Conservation (phyloP, 2,113 vertebrate genomes). For the Kryptolebias marmoratus region DNA sequence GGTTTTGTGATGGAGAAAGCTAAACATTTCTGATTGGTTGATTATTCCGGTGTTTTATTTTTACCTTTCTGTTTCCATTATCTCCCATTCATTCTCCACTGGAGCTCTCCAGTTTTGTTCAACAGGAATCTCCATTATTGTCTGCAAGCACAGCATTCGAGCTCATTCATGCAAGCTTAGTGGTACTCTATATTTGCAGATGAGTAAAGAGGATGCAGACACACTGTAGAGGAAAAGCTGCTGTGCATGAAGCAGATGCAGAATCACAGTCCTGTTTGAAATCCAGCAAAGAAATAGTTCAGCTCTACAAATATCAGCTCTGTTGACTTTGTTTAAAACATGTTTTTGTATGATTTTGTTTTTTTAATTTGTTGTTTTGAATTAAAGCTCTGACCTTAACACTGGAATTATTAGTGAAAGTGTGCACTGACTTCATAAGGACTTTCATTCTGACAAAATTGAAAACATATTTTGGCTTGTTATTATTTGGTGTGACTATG, state of each 20-base stretch:
- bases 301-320: too few species aligned
- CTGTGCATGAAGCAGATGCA: not conserved
- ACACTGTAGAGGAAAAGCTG: not conserved
- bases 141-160: not conserved
- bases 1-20: too few species aligned
- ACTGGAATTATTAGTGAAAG: not conserved
- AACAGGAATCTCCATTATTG: not conserved
- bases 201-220: not conserved
- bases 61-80: not conserved
- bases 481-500: not conserved
- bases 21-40: too few species aligned
- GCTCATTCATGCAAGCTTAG: not conserved
- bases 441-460: not conserved
- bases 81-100: not conserved
- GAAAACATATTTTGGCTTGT: not conserved
- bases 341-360: not conserved
- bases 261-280: not conserved
- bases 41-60: not conserved
- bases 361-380: slow-evolving; percentile 15
- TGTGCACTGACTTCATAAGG: not conserved
- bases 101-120: not conserved
- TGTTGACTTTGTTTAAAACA: not conserved
- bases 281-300: not conserved
- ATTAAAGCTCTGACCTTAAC: not conserved
- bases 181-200: not conserved